Conservation (phyloP, 2,113 vertebrate genomes). For the Pollachius pollachius region DNA sequence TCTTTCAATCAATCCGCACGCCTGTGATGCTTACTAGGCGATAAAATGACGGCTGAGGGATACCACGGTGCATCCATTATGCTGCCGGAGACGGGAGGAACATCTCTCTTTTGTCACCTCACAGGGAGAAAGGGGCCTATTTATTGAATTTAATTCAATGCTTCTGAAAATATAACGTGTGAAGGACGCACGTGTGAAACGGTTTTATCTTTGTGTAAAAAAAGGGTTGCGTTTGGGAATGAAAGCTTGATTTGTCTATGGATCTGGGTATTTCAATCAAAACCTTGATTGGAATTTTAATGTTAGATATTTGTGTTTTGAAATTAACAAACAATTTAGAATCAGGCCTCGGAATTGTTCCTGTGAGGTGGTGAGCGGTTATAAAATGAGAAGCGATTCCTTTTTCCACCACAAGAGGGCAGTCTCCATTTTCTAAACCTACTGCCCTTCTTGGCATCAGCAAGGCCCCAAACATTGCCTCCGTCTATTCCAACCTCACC, state of each 20-base stretch:
- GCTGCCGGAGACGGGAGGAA: background rate
- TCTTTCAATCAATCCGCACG: too few species aligned
- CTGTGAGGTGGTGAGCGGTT: background rate
- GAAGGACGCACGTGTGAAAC: background rate
- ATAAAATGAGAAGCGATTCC: too few species aligned
- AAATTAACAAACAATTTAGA: background rate
- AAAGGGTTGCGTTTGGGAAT: too few species aligned
- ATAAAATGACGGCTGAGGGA: too few species aligned
- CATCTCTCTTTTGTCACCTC: background rate
- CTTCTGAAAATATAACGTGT: background rate
- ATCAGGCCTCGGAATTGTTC: background rate
- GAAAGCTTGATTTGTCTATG: background rate
- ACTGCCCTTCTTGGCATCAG: constrained; percentile 37
- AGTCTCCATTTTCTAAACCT: constrained; percentile 67
- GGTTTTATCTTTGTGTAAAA: too few species aligned
- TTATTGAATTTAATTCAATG: background rate
- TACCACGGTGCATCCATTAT: too few species aligned
- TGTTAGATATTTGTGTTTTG: background rate
- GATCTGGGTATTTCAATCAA: background rate
- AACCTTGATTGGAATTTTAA: background rate
- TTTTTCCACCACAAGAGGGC: constrained; percentile 68
- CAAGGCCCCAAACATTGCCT: constrained; percentile 53
- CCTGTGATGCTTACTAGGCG: too few species aligned
- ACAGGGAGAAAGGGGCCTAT: background rate
- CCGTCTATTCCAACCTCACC: constrained; percentile 59